These are phyloP conservation scores for Aramus guarauna DNA, from an alignment of 2,113 vertebrate genomes.

Conservation along the genomic window DNA sequence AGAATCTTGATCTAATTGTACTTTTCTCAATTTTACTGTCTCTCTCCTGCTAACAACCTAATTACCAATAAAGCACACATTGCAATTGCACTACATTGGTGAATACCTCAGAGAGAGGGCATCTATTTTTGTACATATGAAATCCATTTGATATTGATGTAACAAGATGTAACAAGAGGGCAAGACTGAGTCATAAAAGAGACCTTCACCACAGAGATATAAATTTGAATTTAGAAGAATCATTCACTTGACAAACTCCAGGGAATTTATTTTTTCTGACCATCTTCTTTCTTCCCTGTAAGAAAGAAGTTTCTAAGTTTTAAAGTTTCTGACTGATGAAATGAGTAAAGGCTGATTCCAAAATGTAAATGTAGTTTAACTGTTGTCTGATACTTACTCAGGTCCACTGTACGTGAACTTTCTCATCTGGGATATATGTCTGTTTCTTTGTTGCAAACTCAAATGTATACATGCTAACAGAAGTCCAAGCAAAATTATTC, in stretches of 20 bases:
- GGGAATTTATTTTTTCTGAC: not conserved
- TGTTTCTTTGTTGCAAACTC: not conserved
- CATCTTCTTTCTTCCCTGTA: not conserved
- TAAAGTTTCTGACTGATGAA: not conserved
- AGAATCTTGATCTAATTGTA: not conserved
- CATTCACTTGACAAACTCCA: not conserved
- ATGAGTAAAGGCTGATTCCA: not conserved
- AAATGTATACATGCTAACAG: not conserved
- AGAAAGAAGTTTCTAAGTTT: not conserved
- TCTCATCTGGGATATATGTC: not conserved
- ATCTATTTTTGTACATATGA: not conserved
- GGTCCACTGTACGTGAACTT: fast-evolving
- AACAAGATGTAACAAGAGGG: not conserved
- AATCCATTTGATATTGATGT: not conserved
- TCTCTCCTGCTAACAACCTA: not conserved
- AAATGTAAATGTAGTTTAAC: not conserved
- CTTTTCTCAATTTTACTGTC: not conserved
- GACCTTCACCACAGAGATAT: not conserved
- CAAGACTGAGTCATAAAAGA: not conserved
- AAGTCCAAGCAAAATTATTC: not conserved
- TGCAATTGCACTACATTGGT: not conserved
- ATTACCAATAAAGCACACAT: not conserved
- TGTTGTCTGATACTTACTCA: not conserved
- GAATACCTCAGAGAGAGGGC: not conserved
- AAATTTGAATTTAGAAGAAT: not conserved